Conservation (phyloP, 92 coral and sea anemone species). For the Meandrina meandrites region DNA sequence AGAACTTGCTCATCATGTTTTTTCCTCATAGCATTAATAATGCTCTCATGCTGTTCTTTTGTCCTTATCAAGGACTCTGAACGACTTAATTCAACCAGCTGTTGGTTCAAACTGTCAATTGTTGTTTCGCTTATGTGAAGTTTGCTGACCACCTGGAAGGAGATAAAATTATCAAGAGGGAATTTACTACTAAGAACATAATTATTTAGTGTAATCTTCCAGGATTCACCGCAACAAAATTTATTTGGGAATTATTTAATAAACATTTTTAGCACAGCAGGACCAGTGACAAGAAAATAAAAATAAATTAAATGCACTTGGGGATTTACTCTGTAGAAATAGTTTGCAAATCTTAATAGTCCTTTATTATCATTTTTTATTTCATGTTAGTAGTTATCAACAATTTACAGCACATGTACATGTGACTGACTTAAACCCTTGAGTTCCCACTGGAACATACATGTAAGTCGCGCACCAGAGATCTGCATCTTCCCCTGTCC, state of each 20-base stretch:
- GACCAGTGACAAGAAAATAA: no score
- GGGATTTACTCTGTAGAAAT: no score
- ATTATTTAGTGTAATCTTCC: not conserved
- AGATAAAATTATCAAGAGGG: not conserved
- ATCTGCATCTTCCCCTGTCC: no score
- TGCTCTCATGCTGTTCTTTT: slow-evolving; percentile 90
- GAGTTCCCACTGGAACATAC: no score
- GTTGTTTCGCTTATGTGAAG: slow-evolving; percentile 88
- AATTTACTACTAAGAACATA: not conserved
- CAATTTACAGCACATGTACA: no score
- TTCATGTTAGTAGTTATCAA: no score
- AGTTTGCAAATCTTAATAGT: no score
- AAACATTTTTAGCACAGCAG: no score
- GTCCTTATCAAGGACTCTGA: slow-evolving; percentile 91
- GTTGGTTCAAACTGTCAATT: slow-evolving; percentile 90
- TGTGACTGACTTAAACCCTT: no score
- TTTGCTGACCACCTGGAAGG: slow-evolving; percentile 61
- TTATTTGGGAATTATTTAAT: not conserved
- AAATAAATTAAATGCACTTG: no score
- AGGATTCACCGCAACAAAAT: not conserved
- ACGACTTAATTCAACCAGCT: slow-evolving; percentile 80
- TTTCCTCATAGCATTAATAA: slow-evolving; percentile 76
- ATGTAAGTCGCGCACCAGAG: no score
- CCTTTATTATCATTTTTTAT: no score
- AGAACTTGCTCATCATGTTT: slow-evolving; percentile 85